Base-by-base conservation (phyloP, 2,113 vertebrate species). In the Tachycineta bicolor region DNA sequence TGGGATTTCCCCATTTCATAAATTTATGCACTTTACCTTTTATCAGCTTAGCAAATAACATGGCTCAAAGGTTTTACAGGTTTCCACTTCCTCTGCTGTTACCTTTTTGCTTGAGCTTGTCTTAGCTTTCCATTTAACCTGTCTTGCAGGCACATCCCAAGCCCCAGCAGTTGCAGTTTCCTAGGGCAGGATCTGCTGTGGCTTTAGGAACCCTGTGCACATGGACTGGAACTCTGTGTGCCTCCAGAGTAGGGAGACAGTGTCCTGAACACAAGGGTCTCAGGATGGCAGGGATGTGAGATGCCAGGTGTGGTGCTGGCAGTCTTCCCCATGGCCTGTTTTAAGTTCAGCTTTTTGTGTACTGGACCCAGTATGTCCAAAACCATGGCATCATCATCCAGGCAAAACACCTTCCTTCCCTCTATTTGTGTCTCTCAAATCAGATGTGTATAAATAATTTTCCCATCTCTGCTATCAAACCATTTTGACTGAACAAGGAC, bases 41-140 rank as follows among this genome's bases (percentile, higher is more conserved):
- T 97, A 94, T 96, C 77, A 64, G 34, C 67, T 97, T 93, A 94
- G 81, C 77, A 97, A 97, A 97, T 97, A 97, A 92, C 86, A 92
- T 33, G 65, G 80, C 76, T 93, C 70, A 74, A 94, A 97, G 41
- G 37, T 81, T 96, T 96, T 92, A 46, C 50, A 87, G 92, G 76
- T 93, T 95, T 94, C 75, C 15, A 7, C 49, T 93, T 93, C 93
- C 91, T 93, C 70, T 87, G 73, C 55, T 75, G n/a, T n/a, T n/a
- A n/a, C n/a, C n/a, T n/a, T n/a, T n/a, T n/a, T n/a, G n/a, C n/a
- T n/a, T 20, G 47, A 92, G 86, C 22, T 34, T 80, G 29, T 58
- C 39, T 71, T 34, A 44, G 33, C 59, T 56, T 37, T 67, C 87
- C 56, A n/a, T 71, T 88, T 82, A 93, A 84, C 44, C 34, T 11